A percentile compares a stretch with the other conserved stretches of the same genome.
Evolutionary conservation across 1,140 invertebrate species (phyloP).

Genomic region (Caenorhabditis brenneri): DNA sequence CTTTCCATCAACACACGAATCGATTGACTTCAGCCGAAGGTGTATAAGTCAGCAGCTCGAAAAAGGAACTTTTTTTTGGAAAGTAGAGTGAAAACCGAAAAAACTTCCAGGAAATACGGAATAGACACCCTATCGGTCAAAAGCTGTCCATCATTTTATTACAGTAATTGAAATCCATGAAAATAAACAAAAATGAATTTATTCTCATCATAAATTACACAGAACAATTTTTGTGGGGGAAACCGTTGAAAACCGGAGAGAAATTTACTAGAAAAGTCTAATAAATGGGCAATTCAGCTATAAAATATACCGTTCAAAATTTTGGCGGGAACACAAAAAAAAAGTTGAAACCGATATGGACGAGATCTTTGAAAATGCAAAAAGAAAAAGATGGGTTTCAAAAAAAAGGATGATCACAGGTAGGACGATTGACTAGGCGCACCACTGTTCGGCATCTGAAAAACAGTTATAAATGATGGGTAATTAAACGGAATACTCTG

Average conservation of each 20-base stretch:
- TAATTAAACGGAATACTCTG: not conserved
- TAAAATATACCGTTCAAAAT: not conserved
- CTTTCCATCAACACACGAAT: no score
- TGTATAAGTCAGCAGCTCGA: no score
- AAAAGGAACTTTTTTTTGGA: no score
- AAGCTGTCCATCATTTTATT: no score
- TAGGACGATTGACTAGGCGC: slow-evolving; percentile 17
- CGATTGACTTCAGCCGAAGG: no score
- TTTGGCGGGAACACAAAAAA: not conserved
- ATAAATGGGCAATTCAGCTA: not conserved
- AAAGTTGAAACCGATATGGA: not conserved
- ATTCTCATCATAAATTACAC: slow-evolving; percentile 19
- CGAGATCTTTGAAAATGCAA: not conserved
- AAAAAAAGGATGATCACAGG: not conserved
- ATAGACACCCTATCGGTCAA: no score
- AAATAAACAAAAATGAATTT: not conserved
- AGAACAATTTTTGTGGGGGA: not conserved
- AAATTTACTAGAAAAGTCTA: not conserved
- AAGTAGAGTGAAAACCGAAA: no score
- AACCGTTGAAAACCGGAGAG: not conserved
- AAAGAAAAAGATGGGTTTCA: not conserved
- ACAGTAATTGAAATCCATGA: no score
- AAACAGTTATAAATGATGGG: not conserved
- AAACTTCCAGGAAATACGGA: no score
- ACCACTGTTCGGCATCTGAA: slow-evolving; percentile 33